Evolutionary conservation across 2,113 vertebrate genomes (phyloP).

Genomic region (Grammomys dolichurus): DNA sequence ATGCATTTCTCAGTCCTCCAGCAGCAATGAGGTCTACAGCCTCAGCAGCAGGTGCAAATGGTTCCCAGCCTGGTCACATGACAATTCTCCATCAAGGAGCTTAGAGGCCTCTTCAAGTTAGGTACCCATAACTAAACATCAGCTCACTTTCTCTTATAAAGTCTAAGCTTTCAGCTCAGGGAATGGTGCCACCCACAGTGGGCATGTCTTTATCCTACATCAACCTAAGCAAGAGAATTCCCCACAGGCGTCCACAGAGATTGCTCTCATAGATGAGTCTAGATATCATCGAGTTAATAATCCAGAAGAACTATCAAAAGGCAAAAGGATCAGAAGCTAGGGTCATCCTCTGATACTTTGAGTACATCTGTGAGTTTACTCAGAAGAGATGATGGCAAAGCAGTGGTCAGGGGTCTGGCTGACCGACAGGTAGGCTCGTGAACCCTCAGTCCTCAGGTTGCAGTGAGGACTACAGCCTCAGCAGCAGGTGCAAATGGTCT

Average conservation of each 20-base stretch:
- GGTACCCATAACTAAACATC: neutral
- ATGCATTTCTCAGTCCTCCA: neutral
- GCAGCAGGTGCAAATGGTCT: neutral
- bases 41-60: neutral
- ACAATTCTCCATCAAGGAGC: neutral
- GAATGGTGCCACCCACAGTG: neutral
- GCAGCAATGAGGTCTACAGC: rapidly evolving
- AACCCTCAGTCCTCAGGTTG: neutral
- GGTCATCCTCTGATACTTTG: neutral
- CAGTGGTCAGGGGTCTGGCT: neutral
- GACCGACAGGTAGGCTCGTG: neutral
- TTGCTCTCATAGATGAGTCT: neutral
- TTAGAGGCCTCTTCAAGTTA: neutral
- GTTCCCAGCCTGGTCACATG: neutral
- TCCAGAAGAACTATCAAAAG: too few relatives aligned
- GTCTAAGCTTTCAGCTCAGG: neutral
- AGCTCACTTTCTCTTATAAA: neutral
- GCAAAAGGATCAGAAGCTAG: neutral
- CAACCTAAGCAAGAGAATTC: neutral
- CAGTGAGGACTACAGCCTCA: neutral
- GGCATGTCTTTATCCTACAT: neutral
- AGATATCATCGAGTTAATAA: neutral
- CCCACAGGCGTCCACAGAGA: neutral
- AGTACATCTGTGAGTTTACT: neutral
- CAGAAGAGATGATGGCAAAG: neutral